Conservation (phyloP, 53 echinoderm and acorn worm genomes). For the Astropecten irregularis region DNA sequence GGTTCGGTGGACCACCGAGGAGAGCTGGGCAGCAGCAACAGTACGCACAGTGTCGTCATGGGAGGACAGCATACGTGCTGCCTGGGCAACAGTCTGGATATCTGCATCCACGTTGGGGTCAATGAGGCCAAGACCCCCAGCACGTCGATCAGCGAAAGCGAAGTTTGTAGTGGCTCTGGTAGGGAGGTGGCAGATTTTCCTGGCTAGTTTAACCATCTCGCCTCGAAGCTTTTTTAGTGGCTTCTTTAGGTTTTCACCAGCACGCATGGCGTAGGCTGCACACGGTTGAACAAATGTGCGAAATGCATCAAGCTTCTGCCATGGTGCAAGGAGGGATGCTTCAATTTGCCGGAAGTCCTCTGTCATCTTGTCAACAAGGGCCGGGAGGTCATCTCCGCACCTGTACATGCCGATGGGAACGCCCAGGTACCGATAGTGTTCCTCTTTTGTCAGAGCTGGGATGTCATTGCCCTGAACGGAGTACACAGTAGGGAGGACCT, state of each 20-base stretch:
- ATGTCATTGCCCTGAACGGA: background rate
- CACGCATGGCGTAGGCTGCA: background rate
- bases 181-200: conserved; percentile 7
- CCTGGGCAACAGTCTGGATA: conserved; percentile 17
- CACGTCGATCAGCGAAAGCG: background rate
- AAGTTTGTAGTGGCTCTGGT: conserved; percentile 6
- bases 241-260: conserved; percentile 15
- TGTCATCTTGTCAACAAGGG: conserved; percentile 1
- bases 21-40: background rate
- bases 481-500: background rate
- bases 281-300: conserved; percentile 19
- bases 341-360: conserved; percentile 3
- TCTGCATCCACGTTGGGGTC: conserved; percentile 31
- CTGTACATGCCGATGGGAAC: conserved; percentile 51
- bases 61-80: conserved; percentile 17
- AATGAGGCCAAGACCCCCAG: conserved; percentile 15
- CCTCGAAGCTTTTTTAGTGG: background rate
- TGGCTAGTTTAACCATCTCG: background rate
- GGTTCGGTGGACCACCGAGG: conserved; percentile 1
- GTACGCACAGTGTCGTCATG: background rate
- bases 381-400: background rate
- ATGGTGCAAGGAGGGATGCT: conserved; percentile 29
- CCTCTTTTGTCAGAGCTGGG: conserved; percentile 14
- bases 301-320: conserved; percentile 40
- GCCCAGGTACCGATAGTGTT: conserved; percentile 35